These are phyloP conservation scores for Oenanthe melanoleuca DNA, from an alignment of 2,113 vertebrate genomes.

Conservation along the genomic window DNA sequence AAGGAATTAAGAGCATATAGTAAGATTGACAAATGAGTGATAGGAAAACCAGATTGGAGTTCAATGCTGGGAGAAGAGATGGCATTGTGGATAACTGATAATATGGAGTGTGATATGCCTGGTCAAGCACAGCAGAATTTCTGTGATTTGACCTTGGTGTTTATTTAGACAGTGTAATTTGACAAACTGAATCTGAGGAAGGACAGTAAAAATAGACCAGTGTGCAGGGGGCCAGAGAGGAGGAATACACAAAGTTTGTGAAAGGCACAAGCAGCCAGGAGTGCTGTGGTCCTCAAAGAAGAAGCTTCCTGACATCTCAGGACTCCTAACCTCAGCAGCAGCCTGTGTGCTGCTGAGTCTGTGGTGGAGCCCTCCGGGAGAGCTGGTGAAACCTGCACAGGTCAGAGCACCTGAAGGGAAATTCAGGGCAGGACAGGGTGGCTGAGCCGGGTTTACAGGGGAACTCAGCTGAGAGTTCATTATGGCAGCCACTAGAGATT, in stretches of 20 bases:
- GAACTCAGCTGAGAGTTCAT: background rate
- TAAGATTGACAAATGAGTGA: background rate
- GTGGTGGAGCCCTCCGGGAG: background rate
- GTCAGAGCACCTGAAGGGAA: background rate
- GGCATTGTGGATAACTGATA: background rate
- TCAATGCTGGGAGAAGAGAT: background rate
- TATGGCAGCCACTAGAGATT: background rate
- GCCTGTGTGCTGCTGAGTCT: background rate
- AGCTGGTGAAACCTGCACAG: background rate
- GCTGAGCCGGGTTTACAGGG: background rate
- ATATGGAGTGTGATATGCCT: background rate
- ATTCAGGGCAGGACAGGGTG: background rate
- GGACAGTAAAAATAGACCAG: background rate
- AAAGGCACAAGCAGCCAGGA: background rate
- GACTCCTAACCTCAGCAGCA: background rate
- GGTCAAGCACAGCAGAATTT: background rate
- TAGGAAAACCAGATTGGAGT: background rate
- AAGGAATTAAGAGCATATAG: background rate
- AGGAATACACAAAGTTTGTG: background rate
- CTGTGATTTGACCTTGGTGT: background rate
- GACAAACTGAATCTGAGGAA: background rate
- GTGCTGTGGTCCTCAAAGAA: background rate
- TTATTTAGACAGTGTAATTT: background rate
- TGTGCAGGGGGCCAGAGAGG: rapidly evolving
- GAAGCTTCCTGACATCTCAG: background rate